These are phyloP conservation scores for Physocephala rufipes DNA, from an alignment of 2,888 invertebrate species.

Conservation along the genomic window DNA sequence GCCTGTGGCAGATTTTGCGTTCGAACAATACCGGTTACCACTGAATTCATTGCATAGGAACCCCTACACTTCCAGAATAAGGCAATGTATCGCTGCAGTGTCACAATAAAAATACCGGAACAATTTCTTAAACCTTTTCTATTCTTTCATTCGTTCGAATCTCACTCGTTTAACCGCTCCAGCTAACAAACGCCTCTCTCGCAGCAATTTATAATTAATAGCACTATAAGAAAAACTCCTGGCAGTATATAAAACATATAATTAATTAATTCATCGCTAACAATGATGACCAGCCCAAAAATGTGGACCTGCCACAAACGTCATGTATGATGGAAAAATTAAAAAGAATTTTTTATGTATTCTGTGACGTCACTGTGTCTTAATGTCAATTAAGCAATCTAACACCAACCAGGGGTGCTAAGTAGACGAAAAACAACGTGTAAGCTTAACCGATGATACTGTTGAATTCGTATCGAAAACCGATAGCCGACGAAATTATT, in stretches of 20 bases:
- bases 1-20: constrained; percentile 4
- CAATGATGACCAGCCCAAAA: constrained; percentile 41
- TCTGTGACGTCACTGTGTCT: constrained; percentile 41
- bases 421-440: too few species aligned
- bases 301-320: constrained; percentile 47
- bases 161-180: constrained; percentile 15
- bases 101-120: neutral
- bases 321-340: constrained; percentile 40
- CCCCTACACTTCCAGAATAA: neutral
- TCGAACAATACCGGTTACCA: constrained; percentile 33
- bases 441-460: too few species aligned
- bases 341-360: constrained; percentile 47
- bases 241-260: constrained; percentile 11
- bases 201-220: constrained; percentile 44
- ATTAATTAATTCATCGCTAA: neutral
- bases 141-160: constrained; percentile 28
- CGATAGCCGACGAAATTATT: too few species aligned
- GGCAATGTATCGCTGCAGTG: constrained; percentile 22
- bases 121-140: constrained; percentile 8
- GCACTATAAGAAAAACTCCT: constrained; percentile 19
- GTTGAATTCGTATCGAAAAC: too few species aligned
- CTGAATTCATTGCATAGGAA: constrained; percentile 23
- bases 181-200: constrained; percentile 42
- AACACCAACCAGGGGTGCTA: constrained; percentile 17
- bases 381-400: constrained; percentile 30